Evolutionary conservation across 1,140 invertebrate genomes (phyloP).

Genomic region (Heliothis subflexa): DNA sequence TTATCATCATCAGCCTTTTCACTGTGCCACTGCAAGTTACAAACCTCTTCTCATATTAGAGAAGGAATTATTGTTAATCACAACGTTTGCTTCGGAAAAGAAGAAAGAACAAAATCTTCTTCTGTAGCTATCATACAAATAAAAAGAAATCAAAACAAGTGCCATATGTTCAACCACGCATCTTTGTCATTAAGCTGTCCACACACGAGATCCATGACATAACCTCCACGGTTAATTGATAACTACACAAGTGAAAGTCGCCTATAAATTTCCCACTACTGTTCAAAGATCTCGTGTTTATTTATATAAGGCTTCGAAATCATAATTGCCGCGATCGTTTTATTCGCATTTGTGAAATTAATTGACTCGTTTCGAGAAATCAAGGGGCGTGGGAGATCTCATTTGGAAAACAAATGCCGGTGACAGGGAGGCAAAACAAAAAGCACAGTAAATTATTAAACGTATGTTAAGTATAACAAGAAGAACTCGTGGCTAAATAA

Average conservation of each 20-base stretch:
- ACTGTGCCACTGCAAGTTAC: no score
- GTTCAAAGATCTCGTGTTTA: background rate
- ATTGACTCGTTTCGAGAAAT: conserved; percentile 3
- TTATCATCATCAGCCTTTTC: no score
- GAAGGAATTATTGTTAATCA: no score
- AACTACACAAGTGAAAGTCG: conserved; percentile 11
- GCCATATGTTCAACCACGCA: background rate
- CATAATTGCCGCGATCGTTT: conserved; percentile 3
- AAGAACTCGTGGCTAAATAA: no score
- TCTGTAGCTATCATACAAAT: background rate
- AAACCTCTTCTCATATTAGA: no score
- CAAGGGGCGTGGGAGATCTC: background rate
- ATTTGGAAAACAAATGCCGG: no score
- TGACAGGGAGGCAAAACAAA: no score
- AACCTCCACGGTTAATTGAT: conserved; percentile 6
- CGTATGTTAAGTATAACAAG: no score
- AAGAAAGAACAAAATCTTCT: no score
- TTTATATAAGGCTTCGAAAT: background rate
- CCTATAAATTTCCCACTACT: conserved; percentile 20
- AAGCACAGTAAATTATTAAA: no score
- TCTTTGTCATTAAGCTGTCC: background rate
- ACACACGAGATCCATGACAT: background rate
- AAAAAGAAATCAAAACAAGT: conserved; percentile 16
- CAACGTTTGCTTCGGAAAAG: no score
- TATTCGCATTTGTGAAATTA: conserved; percentile 12